These are phyloP conservation scores for Mastomys natalensis DNA, from an alignment of 2,113 vertebrate species.

Conservation along the genomic window DNA sequence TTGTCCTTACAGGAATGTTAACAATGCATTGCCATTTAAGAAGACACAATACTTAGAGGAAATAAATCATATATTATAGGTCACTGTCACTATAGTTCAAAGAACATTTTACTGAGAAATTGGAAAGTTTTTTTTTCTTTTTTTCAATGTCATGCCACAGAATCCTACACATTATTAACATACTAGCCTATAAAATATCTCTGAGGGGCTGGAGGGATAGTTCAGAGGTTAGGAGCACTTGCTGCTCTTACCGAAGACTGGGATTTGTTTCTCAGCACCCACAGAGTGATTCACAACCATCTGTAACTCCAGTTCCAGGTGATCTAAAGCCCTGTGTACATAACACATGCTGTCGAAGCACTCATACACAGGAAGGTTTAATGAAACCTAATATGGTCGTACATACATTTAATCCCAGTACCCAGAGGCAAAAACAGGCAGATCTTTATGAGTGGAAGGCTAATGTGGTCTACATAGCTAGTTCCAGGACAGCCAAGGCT, in stretches of 20 bases:
- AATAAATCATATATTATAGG: constrained; percentile 43
- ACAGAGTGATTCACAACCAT: background rate
- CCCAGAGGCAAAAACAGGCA: background rate
- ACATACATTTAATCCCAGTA: background rate
- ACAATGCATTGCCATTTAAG: constrained; percentile 61
- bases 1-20: constrained; percentile 72
- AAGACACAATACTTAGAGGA: background rate
- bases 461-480: background rate
- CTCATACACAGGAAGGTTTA: background rate
- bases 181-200: constrained; percentile 64
- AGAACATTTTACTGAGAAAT: constrained; percentile 40
- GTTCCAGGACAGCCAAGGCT: background rate
- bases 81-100: constrained; percentile 51
- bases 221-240: background rate
- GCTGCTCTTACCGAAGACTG: background rate
- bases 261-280: background rate
- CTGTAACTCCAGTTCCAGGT: background rate
- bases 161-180: constrained; percentile 66
- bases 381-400: background rate
- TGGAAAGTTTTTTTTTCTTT: background rate
- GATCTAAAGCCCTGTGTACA: background rate
- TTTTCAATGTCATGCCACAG: constrained; percentile 47
- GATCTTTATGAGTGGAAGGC: background rate
- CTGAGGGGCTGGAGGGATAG: constrained; percentile 7
- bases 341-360: background rate